Conservation (phyloP, 2,888 invertebrate species). For the Conistra vaccinii region DNA sequence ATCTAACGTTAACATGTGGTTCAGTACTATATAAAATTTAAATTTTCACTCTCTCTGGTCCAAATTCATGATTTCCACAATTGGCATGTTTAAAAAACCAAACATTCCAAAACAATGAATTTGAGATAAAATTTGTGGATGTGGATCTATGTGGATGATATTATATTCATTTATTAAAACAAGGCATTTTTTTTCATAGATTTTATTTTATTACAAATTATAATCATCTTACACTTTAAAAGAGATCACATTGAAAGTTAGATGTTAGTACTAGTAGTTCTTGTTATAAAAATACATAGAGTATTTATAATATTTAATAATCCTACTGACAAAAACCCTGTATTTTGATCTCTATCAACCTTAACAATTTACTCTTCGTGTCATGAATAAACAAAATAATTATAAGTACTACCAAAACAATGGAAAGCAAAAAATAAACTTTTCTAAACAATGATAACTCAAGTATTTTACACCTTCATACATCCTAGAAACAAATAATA, state of each 20-base stretch:
- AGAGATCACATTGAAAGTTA: slow-evolving; percentile 29
- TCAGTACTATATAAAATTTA: too few relatives aligned
- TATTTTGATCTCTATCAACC: slow-evolving; percentile 35
- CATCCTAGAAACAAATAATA: slow-evolving; percentile 26
- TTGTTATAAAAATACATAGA: slow-evolving; percentile 24
- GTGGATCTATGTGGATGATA: too few relatives aligned
- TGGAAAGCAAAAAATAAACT: slow-evolving; percentile 3
- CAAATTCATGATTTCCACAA: too few relatives aligned
- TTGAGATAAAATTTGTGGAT: not conserved
- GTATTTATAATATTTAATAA: slow-evolving; percentile 20
- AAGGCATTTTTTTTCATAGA: slow-evolving; percentile 11
- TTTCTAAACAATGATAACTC: slow-evolving; percentile 29
- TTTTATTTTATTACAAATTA: slow-evolving; percentile 36
- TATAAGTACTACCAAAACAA: not conserved
- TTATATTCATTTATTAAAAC: not conserved
- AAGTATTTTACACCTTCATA: slow-evolving; percentile 8
- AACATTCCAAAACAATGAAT: not conserved
- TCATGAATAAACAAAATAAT: slow-evolving; percentile 41
- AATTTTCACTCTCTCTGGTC: too few relatives aligned
- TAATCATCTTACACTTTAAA: slow-evolving; percentile 32
- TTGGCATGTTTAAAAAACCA: not conserved
- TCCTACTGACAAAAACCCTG: slow-evolving; percentile 39
- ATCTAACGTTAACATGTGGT: too few relatives aligned
- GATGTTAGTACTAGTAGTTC: slow-evolving; percentile 13
- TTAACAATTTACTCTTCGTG: slow-evolving; percentile 44